Percentiles rank a stretch among this genome's conserved stretches.
These are phyloP conservation scores for Alaudala cheleensis DNA, from an alignment of 2,113 vertebrate species.

Conservation along the genomic window DNA sequence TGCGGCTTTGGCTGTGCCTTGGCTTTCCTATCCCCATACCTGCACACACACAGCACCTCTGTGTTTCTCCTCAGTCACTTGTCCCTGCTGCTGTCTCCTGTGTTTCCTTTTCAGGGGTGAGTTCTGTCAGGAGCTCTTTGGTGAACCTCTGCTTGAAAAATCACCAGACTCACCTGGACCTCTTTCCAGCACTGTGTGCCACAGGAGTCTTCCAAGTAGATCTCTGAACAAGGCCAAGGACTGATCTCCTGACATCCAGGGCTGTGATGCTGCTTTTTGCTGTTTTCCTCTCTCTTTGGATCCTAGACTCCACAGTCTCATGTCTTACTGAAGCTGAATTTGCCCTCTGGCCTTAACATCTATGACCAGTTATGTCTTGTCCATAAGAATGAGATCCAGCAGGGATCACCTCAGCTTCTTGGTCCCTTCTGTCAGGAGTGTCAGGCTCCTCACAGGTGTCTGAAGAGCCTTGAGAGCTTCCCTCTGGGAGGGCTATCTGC, in stretches of 20 bases:
- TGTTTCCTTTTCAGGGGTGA: not conserved
- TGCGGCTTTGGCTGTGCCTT: not conserved
- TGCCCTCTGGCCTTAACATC: not conserved
- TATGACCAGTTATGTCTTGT: not conserved
- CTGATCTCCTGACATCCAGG: not conserved
- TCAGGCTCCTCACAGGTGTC: not conserved
- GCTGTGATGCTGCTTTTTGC: not conserved
- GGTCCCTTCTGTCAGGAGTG: not conserved
- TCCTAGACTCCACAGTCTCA: rapidly evolving
- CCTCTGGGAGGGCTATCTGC: not conserved
- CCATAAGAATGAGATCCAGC: not conserved
- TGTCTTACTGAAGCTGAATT: not conserved
- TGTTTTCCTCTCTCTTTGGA: not conserved
- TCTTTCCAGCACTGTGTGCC: not conserved
- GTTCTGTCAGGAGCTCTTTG: not conserved
- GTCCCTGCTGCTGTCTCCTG: not conserved
- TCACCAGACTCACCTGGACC: rapidly evolving
- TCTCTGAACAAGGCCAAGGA: not conserved
- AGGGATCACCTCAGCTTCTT: not conserved
- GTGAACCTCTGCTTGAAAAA: not conserved
- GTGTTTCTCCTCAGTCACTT: not conserved
- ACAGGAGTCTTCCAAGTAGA: not conserved
- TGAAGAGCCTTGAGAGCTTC: not conserved
- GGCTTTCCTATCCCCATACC: not conserved
- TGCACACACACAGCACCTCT: not conserved